phyloP scores from a whole-genome alignment of 1,140 invertebrate species.

The Phortica variegata region DNA sequence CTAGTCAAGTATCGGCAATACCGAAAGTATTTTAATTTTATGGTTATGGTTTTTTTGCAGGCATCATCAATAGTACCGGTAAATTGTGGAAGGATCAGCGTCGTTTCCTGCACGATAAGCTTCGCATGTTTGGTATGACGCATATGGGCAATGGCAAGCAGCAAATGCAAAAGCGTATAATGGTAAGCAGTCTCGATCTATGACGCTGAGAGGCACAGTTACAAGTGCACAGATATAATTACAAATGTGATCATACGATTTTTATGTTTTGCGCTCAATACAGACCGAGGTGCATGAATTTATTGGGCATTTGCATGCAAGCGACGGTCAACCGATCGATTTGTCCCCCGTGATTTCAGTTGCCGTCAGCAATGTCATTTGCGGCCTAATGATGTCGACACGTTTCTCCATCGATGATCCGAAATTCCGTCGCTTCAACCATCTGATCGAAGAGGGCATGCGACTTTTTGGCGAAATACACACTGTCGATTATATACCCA shows the following conservation, averaged over 20 bases:
- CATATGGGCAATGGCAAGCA: slow-evolving; percentile 75
- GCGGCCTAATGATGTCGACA: slow-evolving; percentile 85
- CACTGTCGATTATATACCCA: slow-evolving; percentile 65
- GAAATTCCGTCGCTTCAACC: slow-evolving; percentile 76
- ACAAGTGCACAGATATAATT: no score
- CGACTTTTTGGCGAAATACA: slow-evolving; percentile 78
- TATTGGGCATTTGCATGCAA: slow-evolving; percentile 64
- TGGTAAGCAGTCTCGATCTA: slow-evolving; percentile 61
- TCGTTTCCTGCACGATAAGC: slow-evolving; percentile 83
- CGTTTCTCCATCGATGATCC: slow-evolving; percentile 76
- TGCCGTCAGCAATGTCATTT: slow-evolving; percentile 88
- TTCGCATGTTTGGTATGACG: slow-evolving; percentile 89
- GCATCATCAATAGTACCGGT: slow-evolving; percentile 88
- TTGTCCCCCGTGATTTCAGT: slow-evolving; percentile 73
- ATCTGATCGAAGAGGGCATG: slow-evolving; percentile 86
- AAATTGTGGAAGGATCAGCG: slow-evolving; percentile 90
- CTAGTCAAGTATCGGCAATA: no score
- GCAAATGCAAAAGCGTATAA: slow-evolving; percentile 82
- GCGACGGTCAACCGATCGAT: slow-evolving; percentile 67
- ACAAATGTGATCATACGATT: no score
- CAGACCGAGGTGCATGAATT: slow-evolving; percentile 78
- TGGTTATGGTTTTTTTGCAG: slow-evolving; percentile 64
- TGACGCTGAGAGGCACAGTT: no score
- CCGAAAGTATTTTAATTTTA: slow-evolving; percentile 21
- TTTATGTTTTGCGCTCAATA: slow-evolving; percentile 21